Base-by-base conservation (phyloP, 2,113 vertebrate genomes). In the Falcunculus frontatus region DNA sequence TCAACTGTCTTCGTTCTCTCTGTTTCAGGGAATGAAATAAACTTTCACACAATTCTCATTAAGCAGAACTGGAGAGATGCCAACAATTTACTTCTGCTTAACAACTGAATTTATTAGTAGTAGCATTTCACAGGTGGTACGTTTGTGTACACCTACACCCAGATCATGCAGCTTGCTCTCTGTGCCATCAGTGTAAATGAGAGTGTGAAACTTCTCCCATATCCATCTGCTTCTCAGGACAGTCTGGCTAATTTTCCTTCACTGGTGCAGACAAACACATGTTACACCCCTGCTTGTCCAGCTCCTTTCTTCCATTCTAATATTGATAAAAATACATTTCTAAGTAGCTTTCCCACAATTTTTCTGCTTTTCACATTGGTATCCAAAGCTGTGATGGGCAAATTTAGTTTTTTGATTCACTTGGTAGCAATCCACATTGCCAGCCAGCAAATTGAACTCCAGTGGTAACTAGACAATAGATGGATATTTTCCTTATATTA, bases 201-300 rank as follows among this genome's bases (percentile, higher is more conserved):
- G 7, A 89, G 8, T 3, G 19, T 16, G 27, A 55, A 47, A 73
- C 19, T 55, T 80, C 26, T 49, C 50, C 21, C 35, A 9, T 32
- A 27, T 39, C 59, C 16, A 16, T 6, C 30, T 41, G 41, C 35
- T 39, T 27, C 67, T 74, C n/a, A 82, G 50, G 18, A 55, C 17
- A 23, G 21, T 8, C 37, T 32, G 17, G 7, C 10, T 63, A 19
- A 5, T 22, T 85, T 46, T 37, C 20, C 37, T 75, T 52, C 37
- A 65, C 11, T 3, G 8, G 15, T 42, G 57, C 5, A 77, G 49
- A 82, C 4, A 72, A 46, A 33, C 4, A 2, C 0, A 0, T 8
- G 16, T 35, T 39, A 67, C 23, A 74, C 2, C 4, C 26, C 18
- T 29, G 8, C 26, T 65, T 42, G 23, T 50, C 29, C 44, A 76